Conservation (phyloP, 1,140 invertebrate species). For the Nixonia krombeini region DNA sequence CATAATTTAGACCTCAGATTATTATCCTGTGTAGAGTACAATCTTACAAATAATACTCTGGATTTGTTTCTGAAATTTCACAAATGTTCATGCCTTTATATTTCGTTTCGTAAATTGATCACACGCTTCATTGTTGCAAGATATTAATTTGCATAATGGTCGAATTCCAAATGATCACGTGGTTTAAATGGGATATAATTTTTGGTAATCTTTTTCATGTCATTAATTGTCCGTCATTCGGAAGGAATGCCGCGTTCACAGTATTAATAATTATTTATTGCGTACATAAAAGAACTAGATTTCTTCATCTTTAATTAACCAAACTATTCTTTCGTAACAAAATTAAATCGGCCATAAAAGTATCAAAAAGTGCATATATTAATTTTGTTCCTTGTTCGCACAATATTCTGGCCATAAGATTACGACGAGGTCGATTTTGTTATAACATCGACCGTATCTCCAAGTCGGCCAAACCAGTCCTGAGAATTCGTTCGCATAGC, state of each 20-base stretch:
- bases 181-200: no score
- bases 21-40: no score
- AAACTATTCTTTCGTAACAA: slow-evolving; percentile 6
- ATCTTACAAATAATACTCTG: no score
- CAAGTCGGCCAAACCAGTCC: slow-evolving; percentile 56
- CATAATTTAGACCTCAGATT: no score
- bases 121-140: no score
- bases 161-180: no score
- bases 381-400: slow-evolving; percentile 8
- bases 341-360: slow-evolving; percentile 3
- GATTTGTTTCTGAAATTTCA: no score
- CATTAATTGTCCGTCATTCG: background rate
- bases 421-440: slow-evolving; percentile 31
- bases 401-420: slow-evolving; percentile 21
- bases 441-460: slow-evolving; percentile 38
- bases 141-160: no score
- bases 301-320: slow-evolving; percentile 2
- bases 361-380: background rate
- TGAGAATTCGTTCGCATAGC: slow-evolving; percentile 47
- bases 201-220: background rate
- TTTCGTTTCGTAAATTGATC: no score
- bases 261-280: background rate
- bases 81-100: no score
- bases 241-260: background rate
- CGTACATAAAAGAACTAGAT: background rate